A percentile compares a stretch with the other conserved stretches of the same genome.
Evolutionary conservation across 2,888 invertebrate genomes (phyloP).

Genomic region (Thymelicus lineola): DNA sequence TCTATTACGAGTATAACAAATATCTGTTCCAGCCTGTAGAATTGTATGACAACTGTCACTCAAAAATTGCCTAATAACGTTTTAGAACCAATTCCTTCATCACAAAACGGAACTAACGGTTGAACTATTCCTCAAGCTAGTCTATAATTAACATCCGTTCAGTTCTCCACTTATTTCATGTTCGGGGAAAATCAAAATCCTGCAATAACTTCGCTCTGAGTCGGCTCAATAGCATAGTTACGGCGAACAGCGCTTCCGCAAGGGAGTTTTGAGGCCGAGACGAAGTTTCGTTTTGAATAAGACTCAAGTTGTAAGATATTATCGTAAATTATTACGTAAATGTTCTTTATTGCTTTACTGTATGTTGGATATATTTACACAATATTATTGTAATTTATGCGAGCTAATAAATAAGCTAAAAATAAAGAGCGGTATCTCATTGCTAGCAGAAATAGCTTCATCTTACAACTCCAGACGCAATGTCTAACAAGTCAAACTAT

Average conservation of each 20-base stretch:
- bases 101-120: neutral
- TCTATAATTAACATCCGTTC: neutral
- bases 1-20: too few species aligned
- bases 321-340: conserved; percentile 1
- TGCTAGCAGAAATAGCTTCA: too few species aligned
- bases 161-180: conserved; percentile 7
- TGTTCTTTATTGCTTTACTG: neutral
- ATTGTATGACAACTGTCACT: too few species aligned
- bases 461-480: too few species aligned
- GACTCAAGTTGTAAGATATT: neutral
- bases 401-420: too few species aligned
- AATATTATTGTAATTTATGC: too few species aligned
- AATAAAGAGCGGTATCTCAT: too few species aligned
- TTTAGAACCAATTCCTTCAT: too few species aligned
- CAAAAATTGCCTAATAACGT: too few species aligned
- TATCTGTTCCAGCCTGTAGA: too few species aligned
- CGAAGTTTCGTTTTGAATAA: conserved; percentile 14
- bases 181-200: conserved; percentile 2
- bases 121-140: neutral
- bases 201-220: conserved; percentile 21
- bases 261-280: neutral
- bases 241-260: conserved; percentile 3
- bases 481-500: too few species aligned
- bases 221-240: conserved; percentile 14
- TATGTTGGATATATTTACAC: too few species aligned